Evolutionary conservation across 2,113 vertebrate species (phyloP).

Genomic region (Planiliza haematocheilus): DNA sequence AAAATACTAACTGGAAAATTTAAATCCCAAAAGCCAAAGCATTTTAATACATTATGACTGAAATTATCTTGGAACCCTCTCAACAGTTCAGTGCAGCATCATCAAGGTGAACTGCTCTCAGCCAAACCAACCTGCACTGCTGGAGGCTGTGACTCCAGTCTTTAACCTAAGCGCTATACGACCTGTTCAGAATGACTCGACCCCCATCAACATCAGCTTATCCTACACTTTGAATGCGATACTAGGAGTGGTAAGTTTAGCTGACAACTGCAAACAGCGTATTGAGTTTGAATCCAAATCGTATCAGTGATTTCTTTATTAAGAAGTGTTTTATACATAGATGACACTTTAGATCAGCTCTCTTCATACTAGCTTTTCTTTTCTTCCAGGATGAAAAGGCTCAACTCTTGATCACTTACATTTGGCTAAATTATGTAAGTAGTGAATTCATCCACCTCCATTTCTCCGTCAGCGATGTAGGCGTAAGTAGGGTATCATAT

Average conservation of each 20-base stretch:
- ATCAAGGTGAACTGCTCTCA: slow-evolving; percentile 68
- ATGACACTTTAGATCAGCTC: too few species aligned
- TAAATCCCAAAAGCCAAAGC: too few species aligned
- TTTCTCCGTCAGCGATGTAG: neutral
- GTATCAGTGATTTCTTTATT: too few species aligned
- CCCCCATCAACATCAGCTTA: slow-evolving; percentile 55
- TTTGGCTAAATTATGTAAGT: slow-evolving; percentile 77
- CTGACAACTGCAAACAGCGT: too few species aligned
- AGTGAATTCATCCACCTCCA: neutral
- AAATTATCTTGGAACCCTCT: neutral
- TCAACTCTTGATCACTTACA: slow-evolving; percentile 74
- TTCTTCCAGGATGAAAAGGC: slow-evolving; percentile 80
- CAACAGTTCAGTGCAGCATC: slow-evolving; percentile 48
- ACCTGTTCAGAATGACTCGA: slow-evolving; percentile 68
- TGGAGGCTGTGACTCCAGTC: slow-evolving; percentile 63
- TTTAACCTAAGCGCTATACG: slow-evolving; percentile 67
- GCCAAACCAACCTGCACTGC: slow-evolving; percentile 59
- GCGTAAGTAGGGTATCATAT: neutral
- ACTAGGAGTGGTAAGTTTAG: slow-evolving; percentile 80
- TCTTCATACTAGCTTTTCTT: neutral
- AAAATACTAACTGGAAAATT: too few species aligned
- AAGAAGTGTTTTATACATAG: too few species aligned
- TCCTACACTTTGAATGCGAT: slow-evolving; percentile 77
- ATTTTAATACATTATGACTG: too few species aligned
- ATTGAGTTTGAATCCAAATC: too few species aligned